A percentile compares a stretch with the other conserved stretches of the same genome.
Evolutionary conservation across 2,113 vertebrate genomes (phyloP).

Genomic region (Bubo blakistoni): DNA sequence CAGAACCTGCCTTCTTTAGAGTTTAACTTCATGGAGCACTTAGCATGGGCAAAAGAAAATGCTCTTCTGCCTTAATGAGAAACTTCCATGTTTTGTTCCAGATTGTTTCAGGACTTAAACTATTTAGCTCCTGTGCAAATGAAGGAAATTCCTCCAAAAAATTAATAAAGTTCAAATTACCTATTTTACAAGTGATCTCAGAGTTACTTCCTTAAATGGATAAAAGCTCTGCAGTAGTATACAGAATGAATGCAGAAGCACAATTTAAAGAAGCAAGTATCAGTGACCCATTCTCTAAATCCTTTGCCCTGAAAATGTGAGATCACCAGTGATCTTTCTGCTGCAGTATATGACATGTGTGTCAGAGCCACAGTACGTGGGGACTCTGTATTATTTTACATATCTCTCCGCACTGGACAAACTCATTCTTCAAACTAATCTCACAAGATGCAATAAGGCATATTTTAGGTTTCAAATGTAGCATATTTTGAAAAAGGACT

Average conservation of each 20-base stretch:
- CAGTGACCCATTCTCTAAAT: background rate
- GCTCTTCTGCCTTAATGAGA: background rate
- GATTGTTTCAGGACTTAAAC: background rate
- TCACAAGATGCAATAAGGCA: background rate
- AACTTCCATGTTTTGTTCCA: background rate
- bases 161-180: background rate
- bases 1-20: background rate
- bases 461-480: background rate
- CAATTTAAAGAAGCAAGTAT: constrained; percentile 1
- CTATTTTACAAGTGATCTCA: background rate
- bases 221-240: background rate
- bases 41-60: background rate
- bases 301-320: background rate
- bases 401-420: background rate
- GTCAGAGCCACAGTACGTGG: background rate
- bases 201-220: background rate
- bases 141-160: background rate
- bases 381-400: background rate
- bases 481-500: background rate
- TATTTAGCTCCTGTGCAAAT: background rate
- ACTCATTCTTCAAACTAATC: background rate
- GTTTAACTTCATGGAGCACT: background rate
- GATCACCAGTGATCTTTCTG: background rate
- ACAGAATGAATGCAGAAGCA: background rate
- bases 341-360: background rate